These are phyloP conservation scores for Protonemura montana DNA, from an alignment of 2,888 invertebrate species.

Conservation along the genomic window DNA sequence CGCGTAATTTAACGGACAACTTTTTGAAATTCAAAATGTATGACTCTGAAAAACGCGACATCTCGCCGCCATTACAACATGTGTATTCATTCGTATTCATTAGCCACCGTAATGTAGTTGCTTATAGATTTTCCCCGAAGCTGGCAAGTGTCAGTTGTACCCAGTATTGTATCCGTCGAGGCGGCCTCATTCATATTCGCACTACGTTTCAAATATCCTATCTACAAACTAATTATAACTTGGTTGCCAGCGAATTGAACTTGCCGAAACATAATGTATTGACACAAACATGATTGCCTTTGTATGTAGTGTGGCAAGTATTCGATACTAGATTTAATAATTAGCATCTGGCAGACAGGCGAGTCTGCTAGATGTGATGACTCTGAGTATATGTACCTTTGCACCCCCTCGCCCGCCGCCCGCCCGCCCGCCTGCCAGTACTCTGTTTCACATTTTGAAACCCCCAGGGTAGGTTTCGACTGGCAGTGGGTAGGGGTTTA, in stretches of 20 bases:
- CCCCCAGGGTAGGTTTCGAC: neutral
- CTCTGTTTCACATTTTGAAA: neutral
- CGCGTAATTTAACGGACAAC: neutral
- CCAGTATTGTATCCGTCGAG: neutral
- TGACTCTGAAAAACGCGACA: neutral
- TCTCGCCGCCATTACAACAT: slow-evolving; percentile 10
- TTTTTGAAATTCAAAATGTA: neutral
- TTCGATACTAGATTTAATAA: slow-evolving; percentile 12
- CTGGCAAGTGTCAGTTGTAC: neutral
- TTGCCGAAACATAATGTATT: neutral
- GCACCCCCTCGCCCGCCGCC: too few relatives aligned
- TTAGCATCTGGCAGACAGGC: too few relatives aligned
- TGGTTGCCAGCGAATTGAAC: neutral
- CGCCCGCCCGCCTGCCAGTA: neutral
- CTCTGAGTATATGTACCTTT: neutral
- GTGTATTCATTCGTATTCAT: slow-evolving; percentile 45
- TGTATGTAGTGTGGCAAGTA: neutral
- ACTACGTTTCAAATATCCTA: neutral
- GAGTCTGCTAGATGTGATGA: neutral
- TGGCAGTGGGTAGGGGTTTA: neutral
- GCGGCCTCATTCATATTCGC: neutral
- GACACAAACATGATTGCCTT: slow-evolving; percentile 12
- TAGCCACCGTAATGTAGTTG: slow-evolving; percentile 36
- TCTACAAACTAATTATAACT: neutral
- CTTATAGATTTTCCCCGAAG: neutral